Evolutionary conservation across 2,113 vertebrate genomes (phyloP).

Genomic region (Eonycteris spelaea): DNA sequence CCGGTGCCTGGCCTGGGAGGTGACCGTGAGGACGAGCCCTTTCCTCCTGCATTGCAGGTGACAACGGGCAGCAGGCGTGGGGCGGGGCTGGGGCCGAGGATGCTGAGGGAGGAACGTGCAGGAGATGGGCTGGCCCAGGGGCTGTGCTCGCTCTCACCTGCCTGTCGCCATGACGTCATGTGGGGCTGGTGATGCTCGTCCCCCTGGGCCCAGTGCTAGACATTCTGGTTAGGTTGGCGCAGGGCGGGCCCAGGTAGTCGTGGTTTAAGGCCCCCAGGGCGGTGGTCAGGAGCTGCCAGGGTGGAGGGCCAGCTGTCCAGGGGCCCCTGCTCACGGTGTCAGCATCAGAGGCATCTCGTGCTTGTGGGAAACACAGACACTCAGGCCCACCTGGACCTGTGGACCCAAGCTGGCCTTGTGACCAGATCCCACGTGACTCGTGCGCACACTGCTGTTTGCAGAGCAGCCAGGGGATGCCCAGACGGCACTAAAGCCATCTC

Average conservation of each 20-base stretch:
- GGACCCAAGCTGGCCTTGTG: too few relatives aligned
- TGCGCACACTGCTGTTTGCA: accelerated
- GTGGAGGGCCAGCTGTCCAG: neutral
- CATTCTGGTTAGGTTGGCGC: neutral
- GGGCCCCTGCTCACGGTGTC: neutral
- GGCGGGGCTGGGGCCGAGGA: neutral
- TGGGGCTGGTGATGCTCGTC: neutral
- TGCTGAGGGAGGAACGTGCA: accelerated
- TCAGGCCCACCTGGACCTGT: too few relatives aligned
- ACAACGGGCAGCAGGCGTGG: neutral
- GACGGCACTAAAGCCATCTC: neutral
- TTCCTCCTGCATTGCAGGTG: neutral
- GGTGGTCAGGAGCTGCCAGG: neutral
- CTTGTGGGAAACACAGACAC: neutral
- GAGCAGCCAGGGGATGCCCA: accelerated
- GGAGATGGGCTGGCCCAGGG: too few relatives aligned
- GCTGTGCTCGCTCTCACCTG: accelerated
- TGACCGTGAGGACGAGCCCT: neutral
- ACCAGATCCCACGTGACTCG: neutral
- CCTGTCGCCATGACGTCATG: accelerated
- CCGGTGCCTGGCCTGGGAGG: neutral
- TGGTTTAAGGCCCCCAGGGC: neutral
- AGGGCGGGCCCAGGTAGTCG: neutral
- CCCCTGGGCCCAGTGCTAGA: neutral
- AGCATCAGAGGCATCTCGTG: accelerated